A percentile compares a stretch with the other conserved stretches of the same genome.
These are phyloP conservation scores for Drosophila cardini DNA, from an alignment of 1,140 invertebrate genomes.

Conservation along the genomic window DNA sequence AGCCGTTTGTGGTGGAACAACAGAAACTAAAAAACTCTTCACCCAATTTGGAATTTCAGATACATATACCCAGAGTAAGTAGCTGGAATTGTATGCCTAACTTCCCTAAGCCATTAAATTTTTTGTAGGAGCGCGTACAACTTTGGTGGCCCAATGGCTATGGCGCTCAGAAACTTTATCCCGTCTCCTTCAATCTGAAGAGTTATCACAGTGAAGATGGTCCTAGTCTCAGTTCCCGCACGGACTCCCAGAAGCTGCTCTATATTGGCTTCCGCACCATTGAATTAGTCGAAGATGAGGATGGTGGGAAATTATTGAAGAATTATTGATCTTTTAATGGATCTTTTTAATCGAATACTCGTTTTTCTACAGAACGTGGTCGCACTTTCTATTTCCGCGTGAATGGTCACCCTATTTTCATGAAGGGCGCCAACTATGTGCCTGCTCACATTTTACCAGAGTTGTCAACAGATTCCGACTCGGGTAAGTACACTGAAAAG, in stretches of 20 bases:
- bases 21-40: slow-evolving; percentile 36
- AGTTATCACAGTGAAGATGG: slow-evolving; percentile 42
- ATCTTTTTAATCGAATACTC: background rate
- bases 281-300: slow-evolving; percentile 89
- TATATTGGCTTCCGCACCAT: slow-evolving; percentile 95
- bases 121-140: slow-evolving; percentile 67
- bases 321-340: background rate
- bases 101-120: background rate
- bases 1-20: slow-evolving; percentile 40
- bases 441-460: slow-evolving; percentile 95
- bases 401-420: slow-evolving; percentile 94
- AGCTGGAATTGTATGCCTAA: no score
- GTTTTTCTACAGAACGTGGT: slow-evolving; percentile 85
- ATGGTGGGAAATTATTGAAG: slow-evolving; percentile 85
- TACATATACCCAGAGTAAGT: slow-evolving; percentile 66
- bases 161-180: slow-evolving; percentile 92
- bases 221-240: slow-evolving; percentile 42
- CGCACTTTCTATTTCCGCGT: slow-evolving; percentile 93
- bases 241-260: slow-evolving; percentile 83
- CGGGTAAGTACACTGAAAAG: slow-evolving; percentile 16
- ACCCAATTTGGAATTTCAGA: slow-evolving; percentile 59
- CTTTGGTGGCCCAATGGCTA: slow-evolving; percentile 98
- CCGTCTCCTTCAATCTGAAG: slow-evolving; percentile 86
- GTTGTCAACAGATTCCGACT: slow-evolving; percentile 47
- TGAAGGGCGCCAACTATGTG: slow-evolving; percentile 98